These are phyloP conservation scores for Dichetophora obliterata DNA, from an alignment of 2,888 invertebrate genomes.

Conservation along the genomic window DNA sequence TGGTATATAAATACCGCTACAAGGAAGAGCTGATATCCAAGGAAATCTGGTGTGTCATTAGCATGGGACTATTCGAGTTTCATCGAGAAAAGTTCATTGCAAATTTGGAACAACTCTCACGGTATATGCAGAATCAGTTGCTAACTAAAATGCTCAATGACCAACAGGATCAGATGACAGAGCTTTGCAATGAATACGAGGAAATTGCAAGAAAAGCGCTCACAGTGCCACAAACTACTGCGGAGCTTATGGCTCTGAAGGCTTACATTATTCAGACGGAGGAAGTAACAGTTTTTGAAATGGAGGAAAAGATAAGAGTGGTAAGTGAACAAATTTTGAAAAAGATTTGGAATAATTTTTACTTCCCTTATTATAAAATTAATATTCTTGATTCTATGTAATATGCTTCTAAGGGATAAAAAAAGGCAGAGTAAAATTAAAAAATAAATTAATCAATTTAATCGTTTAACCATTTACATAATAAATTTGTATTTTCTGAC, in stretches of 20 bases:
- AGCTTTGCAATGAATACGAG: conserved; percentile 89
- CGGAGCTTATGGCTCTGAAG: conserved; percentile 86
- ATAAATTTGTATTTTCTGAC: too few relatives aligned
- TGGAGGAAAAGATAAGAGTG: conserved; percentile 82
- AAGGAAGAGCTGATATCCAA: conserved; percentile 75
- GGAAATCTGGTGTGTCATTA: conserved; percentile 74
- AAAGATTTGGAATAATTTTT: not conserved
- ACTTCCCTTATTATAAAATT: not conserved
- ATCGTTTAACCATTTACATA: too few relatives aligned
- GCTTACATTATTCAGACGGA: conserved; percentile 83
- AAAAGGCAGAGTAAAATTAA: too few relatives aligned
- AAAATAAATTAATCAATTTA: too few relatives aligned
- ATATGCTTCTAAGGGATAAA: too few relatives aligned
- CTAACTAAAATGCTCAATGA: conserved; percentile 82
- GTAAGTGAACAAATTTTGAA: conserved; percentile 59
- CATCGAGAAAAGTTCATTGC: conserved; percentile 84
- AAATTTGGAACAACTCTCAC: conserved; percentile 78
- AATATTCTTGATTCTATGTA: too few relatives aligned
- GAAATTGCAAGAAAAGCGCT: conserved; percentile 83
- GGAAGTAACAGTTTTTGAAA: conserved; percentile 76
- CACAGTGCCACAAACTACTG: conserved; percentile 85
- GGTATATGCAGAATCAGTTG: conserved; percentile 77
- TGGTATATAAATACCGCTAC: conserved; percentile 76
- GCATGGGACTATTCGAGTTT: conserved; percentile 88
- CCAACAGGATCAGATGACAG: conserved; percentile 83